These are phyloP conservation scores for Bostrychus sinensis DNA, from an alignment of 2,113 vertebrate genomes.

Conservation along the genomic window DNA sequence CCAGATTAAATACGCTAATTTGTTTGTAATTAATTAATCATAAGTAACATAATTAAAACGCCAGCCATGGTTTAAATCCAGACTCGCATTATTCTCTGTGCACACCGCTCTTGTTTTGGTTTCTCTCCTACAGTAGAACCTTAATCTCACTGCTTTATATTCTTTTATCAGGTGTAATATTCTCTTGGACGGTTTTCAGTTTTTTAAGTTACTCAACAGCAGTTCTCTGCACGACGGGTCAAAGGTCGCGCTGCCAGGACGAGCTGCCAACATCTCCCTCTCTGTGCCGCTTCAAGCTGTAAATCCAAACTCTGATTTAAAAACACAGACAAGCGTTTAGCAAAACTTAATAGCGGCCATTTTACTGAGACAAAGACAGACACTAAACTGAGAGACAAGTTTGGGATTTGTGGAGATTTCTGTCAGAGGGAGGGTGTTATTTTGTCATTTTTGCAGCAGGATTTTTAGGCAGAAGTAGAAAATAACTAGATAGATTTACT, in stretches of 20 bases:
- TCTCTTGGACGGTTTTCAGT: too few relatives aligned
- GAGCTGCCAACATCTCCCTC: not conserved
- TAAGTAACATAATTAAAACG: too few relatives aligned
- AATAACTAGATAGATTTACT: too few relatives aligned
- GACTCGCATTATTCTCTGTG: too few relatives aligned
- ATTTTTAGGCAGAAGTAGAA: not conserved
- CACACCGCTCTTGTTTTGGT: too few relatives aligned
- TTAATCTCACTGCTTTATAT: not conserved
- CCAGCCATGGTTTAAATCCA: too few relatives aligned
- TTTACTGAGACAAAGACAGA: not conserved
- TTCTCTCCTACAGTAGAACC: too few relatives aligned
- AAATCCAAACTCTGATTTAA: not conserved
- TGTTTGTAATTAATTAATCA: too few relatives aligned
- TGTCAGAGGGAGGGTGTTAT: not conserved
- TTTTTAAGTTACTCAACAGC: too few relatives aligned
- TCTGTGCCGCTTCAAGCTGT: too few relatives aligned
- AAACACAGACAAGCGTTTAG: not conserved
- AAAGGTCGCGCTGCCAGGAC: not conserved
- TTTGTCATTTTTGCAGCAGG: not conserved
- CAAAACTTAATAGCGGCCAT: not conserved
- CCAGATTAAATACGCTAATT: too few relatives aligned
- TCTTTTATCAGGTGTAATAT: not conserved
- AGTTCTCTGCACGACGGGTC: not conserved
- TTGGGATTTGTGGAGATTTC: not conserved
- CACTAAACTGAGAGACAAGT: not conserved